A percentile compares a stretch with the other conserved stretches of the same genome.
Conservation (phyloP, 53 echinoderm and acorn worm genomes). For the Arbacia lixula region DNA sequence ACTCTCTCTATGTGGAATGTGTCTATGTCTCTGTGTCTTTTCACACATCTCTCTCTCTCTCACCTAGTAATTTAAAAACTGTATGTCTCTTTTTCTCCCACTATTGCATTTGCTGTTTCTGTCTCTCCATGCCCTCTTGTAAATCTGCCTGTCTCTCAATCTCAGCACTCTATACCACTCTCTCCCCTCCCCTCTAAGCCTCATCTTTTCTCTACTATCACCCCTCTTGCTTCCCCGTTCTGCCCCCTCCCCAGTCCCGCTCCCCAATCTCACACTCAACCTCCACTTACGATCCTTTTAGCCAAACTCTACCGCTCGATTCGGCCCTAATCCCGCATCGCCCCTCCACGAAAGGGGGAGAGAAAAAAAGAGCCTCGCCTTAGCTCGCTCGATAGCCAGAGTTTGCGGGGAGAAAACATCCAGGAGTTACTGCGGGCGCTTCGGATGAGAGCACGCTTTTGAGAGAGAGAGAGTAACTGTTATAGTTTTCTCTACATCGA, state of each 20-base stretch:
- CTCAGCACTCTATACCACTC: not conserved
- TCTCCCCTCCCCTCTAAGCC: too few species aligned
- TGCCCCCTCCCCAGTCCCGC: not conserved
- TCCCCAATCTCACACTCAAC: not conserved
- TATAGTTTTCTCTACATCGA: constrained; percentile 22
- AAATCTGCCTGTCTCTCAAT: not conserved
- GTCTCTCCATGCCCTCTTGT: too few species aligned
- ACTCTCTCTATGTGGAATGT: too few species aligned
- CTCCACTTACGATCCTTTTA: constrained; percentile 20
- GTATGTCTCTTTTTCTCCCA: too few species aligned
- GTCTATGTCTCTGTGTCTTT: too few species aligned
- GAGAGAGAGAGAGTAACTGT: constrained; percentile 39
- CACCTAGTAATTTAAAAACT: not conserved
- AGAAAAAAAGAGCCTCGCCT: not conserved
- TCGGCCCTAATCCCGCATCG: constrained; percentile 13
- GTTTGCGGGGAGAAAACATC: constrained; percentile 51
- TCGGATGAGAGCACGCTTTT: constrained; percentile 9
- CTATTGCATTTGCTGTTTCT: too few species aligned
- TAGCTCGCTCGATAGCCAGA: not conserved
- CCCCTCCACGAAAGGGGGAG: constrained; percentile 18
- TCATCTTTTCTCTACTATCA: not conserved
- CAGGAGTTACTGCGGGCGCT: constrained; percentile 18
- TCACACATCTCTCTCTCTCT: constrained; percentile 1
- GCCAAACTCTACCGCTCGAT: not conserved
- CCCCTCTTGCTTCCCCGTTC: constrained; percentile 12